These are phyloP conservation scores for Cheilosia variabilis DNA, from an alignment of 2,888 invertebrate genomes.

Conservation along the genomic window DNA sequence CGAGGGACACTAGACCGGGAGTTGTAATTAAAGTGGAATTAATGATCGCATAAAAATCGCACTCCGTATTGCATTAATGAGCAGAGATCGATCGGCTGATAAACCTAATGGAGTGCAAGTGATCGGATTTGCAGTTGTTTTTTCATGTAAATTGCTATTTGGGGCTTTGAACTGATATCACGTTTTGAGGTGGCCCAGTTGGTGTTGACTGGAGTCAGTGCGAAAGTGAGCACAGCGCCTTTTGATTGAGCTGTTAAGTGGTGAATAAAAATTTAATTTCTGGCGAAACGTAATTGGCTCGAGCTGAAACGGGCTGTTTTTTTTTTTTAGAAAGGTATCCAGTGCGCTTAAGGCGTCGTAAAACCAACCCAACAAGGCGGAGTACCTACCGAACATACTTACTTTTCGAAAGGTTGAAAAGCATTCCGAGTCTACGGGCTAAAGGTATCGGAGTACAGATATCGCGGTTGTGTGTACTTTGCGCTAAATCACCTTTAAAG, in stretches of 20 bases:
- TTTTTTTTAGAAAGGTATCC: conserved; percentile 14
- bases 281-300: conserved; percentile 15
- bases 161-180: conserved; percentile 13
- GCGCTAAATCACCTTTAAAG: too few relatives aligned
- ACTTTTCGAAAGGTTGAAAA: too few relatives aligned
- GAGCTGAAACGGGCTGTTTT: background rate
- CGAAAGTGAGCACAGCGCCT: conserved; percentile 9
- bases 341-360: conserved; percentile 7
- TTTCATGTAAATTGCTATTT: conserved; percentile 6
- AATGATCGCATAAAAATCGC: conserved; percentile 69
- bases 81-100: conserved; percentile 65
- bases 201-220: background rate
- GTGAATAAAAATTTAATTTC: conserved; percentile 26
- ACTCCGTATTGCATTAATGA: conserved; percentile 66
- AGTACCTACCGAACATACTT: background rate
- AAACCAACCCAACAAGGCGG: background rate
- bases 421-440: too few relatives aligned
- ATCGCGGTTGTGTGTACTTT: too few relatives aligned
- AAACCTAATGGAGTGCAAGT: conserved; percentile 64
- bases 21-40: conserved; percentile 60
- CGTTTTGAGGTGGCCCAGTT: conserved; percentile 31
- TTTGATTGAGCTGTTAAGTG: conserved; percentile 56
- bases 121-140: conserved; percentile 20
- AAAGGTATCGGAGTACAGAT: too few relatives aligned
- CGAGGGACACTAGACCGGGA: background rate